Evolutionary conservation across 35 echinoderm and acorn worm genomes (phyloP), one percentile per base, ranked within the genome.

Genomic region (Stichopus chloronotus): DNA sequence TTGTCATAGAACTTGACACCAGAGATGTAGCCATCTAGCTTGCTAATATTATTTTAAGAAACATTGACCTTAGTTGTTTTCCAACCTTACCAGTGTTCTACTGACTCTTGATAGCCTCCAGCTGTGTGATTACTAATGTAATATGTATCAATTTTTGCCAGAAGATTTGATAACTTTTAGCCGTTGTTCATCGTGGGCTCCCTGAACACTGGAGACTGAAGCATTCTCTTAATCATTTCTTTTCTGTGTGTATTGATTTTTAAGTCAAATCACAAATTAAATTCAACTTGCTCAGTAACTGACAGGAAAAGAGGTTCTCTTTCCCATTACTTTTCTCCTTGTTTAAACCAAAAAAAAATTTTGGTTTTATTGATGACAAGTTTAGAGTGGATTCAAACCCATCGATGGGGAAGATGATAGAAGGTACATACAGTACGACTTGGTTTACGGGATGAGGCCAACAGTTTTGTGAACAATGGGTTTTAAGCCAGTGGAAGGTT

Each of bases 71-170:
- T 65, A 14, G 61, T 19, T 65, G 61, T 19, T 14, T 65, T 65
- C 30, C 61, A 65, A 65, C 19, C 19, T 65, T 65, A 65, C 13
- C 61, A 65, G 11, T 11, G 61, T 65, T 43, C 30, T 43, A 43
- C 30, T 3, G 30, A 65, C 5, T 65, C 9, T 65, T 65, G 61
- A 14, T 65, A 65, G 61, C 61, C 61, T 19, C 61, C 11, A 65
- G 61, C 61, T 14, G 61, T 65, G 61, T 65, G 61, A 65, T 65
- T 65, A 17, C 61, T 65, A 65, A 65, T 65, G 61, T 65, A 65
- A 65, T 65, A 65, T 65, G 61, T 65, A 65, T 65, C 61, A 65
- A 65, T 65, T 65, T 65, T 65, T 65, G 61, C 61, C 61, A 65
- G 61, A 65, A 65, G 61, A 65, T 65, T 65, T 65, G 61, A 65